Percentiles rank a stretch among this genome's conserved stretches.
These are phyloP conservation scores for Anorthoa munda DNA, from an alignment of 2,888 invertebrate species.

Conservation along the genomic window DNA sequence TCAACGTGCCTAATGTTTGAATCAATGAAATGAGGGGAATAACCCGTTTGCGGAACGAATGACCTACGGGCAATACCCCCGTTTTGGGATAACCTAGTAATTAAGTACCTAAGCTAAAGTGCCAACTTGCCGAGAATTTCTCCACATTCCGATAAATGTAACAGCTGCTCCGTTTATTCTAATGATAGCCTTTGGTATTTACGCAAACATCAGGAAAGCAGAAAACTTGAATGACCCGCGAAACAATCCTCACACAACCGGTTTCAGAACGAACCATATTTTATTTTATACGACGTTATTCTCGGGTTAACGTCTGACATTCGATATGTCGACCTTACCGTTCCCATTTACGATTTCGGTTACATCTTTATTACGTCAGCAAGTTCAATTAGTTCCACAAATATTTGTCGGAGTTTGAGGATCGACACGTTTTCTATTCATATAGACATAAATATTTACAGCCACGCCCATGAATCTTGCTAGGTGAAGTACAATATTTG, in stretches of 20 bases:
- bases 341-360: slow-evolving; percentile 64
- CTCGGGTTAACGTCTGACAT: slow-evolving; percentile 60
- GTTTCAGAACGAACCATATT: slow-evolving; percentile 46
- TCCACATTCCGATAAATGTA: slow-evolving; percentile 17
- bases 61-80: slow-evolving; percentile 6
- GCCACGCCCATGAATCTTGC: slow-evolving; percentile 19
- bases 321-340: slow-evolving; percentile 61
- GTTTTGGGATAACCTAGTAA: slow-evolving; percentile 13
- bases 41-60: slow-evolving; percentile 15
- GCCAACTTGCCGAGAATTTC: slow-evolving; percentile 2
- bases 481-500: background rate
- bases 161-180: slow-evolving; percentile 44
- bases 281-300: slow-evolving; percentile 46
- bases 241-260: slow-evolving; percentile 45
- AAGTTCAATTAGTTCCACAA: slow-evolving; percentile 63
- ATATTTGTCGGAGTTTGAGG: slow-evolving; percentile 54
- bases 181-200: slow-evolving; percentile 42
- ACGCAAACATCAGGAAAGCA: slow-evolving; percentile 31
- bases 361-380: slow-evolving; percentile 60
- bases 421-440: slow-evolving; percentile 42
- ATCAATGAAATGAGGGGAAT: slow-evolving; percentile 4
- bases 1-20: slow-evolving; percentile 1
- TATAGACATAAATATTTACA: slow-evolving; percentile 35
- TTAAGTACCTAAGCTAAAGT: background rate
- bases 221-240: slow-evolving; percentile 49